These are phyloP conservation scores for Lycopodina hypogea DNA, from an alignment of 37 sponge, comb jelly and placozoan species.

Conservation along the genomic window DNA sequence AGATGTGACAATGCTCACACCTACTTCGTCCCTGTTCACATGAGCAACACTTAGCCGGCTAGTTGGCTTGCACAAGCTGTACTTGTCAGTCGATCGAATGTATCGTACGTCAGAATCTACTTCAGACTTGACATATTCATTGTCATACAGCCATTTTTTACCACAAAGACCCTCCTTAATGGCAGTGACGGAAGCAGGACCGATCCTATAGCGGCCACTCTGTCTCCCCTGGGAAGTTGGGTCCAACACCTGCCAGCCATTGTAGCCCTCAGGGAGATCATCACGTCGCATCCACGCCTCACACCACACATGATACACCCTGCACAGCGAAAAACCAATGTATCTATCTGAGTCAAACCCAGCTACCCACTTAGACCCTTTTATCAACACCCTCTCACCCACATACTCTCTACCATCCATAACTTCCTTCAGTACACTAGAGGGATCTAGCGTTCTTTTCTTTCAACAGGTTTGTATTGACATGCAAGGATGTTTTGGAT, in stretches of 20 bases:
- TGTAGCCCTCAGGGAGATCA: constrained; percentile 58
- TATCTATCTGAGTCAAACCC: neutral
- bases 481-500: no score
- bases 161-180: neutral
- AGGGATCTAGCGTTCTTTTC: no score
- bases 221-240: constrained; percentile 44
- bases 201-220: constrained; percentile 45
- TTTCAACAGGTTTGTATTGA: no score
- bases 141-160: constrained; percentile 33
- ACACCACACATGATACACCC: constrained; percentile 85
- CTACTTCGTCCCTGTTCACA: constrained; percentile 23
- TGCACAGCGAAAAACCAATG: neutral
- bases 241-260: constrained; percentile 79
- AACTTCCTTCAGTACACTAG: neutral
- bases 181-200: constrained; percentile 42
- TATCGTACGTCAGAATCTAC: constrained; percentile 45
- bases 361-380: neutral
- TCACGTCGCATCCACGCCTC: constrained; percentile 78
- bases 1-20: constrained; percentile 23
- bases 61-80: neutral
- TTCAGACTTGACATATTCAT: constrained; percentile 28
- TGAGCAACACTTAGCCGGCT: constrained; percentile 14
- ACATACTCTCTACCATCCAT: neutral
- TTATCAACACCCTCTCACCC: neutral
- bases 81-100: constrained; percentile 25